Base-by-base conservation (phyloP, 2,888 invertebrate species). In the Nycteola revayana region DNA sequence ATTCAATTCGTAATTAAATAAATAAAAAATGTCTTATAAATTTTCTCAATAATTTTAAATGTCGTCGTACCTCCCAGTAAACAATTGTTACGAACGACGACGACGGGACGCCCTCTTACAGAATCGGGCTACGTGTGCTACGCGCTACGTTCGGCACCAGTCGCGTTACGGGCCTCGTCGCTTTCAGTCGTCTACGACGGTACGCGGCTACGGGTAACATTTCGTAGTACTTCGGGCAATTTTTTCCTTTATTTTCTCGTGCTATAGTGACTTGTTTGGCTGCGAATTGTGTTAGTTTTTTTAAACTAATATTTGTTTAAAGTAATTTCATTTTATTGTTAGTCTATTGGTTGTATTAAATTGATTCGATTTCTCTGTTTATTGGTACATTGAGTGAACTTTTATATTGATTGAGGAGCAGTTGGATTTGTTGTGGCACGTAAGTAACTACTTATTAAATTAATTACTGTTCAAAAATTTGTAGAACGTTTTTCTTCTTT, bases 131-230 rank as follows among this genome's bases (percentile, higher is more conserved):
- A 14, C 50, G 58, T 46, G 48, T 43, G 21, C 21, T 21, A 21
- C 49, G 27, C 41, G 45, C 64, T 60, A 61, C 54, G 57, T 28
- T 40, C 48, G 58, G 65, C 55, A 52, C 52, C 68, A 78, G 77
- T 76, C 35, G 43, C 51, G 60, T 65, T 64, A 70, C 69, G 71
- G 49, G 52, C 20, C 47, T 53, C 64, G 59, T 33, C 44, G 56
- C 66, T 61, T 70, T 67, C 76, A 67, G 74, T 58, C 73, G 77
- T 67, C 62, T 60, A 58, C 60, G 51, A 58, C 34, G 55, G 44
- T 50, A 44, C 52, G 49, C 17, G 20, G 10, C 35, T 35, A 29
- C 50, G 32, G 32, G 10, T 28, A 23, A 25, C n/a, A 26, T 46
- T 34, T 26, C 45, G 49, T 46, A 14, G 5, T 14, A 14, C 14